A percentile compares a stretch with the other conserved stretches of the same genome.
phyloP scores from a whole-genome alignment of 2,888 invertebrate species.

The Hypena proboscidalis region DNA sequence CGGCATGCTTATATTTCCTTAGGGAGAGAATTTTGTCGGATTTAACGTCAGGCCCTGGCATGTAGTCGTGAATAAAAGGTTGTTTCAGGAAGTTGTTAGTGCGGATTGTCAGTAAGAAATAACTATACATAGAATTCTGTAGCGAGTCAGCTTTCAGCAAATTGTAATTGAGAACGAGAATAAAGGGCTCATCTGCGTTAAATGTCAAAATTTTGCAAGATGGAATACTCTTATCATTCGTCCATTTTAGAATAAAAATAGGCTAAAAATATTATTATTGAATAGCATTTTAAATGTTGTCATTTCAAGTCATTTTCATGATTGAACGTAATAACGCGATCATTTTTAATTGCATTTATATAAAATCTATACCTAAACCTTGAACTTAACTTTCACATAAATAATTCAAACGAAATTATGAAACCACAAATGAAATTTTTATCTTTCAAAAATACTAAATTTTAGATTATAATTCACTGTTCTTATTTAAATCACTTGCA shows the following conservation, averaged over 20 bases:
- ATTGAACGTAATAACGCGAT: no score
- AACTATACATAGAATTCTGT: constrained; percentile 36
- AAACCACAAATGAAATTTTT: constrained; percentile 2
- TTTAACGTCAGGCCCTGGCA: constrained; percentile 11
- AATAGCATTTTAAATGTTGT: no score
- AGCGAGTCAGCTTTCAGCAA: constrained; percentile 41
- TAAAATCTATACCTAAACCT: no score
- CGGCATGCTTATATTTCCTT: constrained; percentile 24
- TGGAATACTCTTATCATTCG: no score
- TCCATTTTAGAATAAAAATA: no score
- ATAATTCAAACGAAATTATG: constrained; percentile 10
- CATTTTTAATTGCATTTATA: no score
- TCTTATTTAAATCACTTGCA: constrained; percentile 26
- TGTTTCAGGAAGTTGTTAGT: constrained; percentile 17
- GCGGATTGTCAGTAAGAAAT: constrained; percentile 24
- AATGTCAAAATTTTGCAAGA: no score
- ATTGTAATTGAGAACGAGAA: constrained; percentile 37
- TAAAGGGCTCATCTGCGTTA: constrained; percentile 38
- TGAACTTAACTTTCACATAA: constrained; percentile 4
- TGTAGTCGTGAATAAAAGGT: constrained; percentile 19
- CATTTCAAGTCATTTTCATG: no score
- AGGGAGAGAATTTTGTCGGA: constrained; percentile 21
- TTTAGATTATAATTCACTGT: constrained; percentile 21
- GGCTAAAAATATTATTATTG: no score
- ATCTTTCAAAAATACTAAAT: neutral